Evolutionary conservation across 2,113 vertebrate genomes (phyloP).

Genomic region (Hippopotamus amphibius): DNA sequence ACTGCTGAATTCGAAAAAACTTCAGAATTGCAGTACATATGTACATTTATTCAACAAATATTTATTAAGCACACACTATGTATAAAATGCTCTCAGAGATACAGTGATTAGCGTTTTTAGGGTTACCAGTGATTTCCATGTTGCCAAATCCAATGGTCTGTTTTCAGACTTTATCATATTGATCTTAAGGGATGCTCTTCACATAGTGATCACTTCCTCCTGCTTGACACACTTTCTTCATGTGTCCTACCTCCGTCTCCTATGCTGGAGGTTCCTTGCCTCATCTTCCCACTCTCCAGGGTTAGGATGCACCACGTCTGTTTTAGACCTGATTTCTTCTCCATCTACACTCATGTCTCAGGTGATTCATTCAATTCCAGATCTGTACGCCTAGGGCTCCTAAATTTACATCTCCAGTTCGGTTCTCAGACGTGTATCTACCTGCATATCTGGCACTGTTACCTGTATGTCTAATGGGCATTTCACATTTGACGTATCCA

Average conservation of each 20-base stretch:
- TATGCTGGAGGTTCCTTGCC: background rate
- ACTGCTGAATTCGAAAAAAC: background rate
- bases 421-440: background rate
- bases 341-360: background rate
- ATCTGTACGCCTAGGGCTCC: background rate
- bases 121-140: background rate
- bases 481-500: background rate
- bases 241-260: background rate
- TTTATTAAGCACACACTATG: background rate
- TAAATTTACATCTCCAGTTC: background rate
- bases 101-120: background rate
- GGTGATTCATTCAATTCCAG: background rate
- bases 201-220: background rate
- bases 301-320: background rate
- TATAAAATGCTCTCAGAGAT: background rate
- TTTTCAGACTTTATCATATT: background rate
- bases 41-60: background rate
- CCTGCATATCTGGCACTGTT: background rate
- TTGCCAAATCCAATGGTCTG: background rate
- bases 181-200: background rate
- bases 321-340: background rate
- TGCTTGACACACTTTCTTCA: background rate
- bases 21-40: background rate
- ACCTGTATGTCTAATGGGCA: background rate
- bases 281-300: background rate